Evolutionary conservation across 2,113 vertebrate species (phyloP).

Genomic region (Nothobranchius kuhntae): DNA sequence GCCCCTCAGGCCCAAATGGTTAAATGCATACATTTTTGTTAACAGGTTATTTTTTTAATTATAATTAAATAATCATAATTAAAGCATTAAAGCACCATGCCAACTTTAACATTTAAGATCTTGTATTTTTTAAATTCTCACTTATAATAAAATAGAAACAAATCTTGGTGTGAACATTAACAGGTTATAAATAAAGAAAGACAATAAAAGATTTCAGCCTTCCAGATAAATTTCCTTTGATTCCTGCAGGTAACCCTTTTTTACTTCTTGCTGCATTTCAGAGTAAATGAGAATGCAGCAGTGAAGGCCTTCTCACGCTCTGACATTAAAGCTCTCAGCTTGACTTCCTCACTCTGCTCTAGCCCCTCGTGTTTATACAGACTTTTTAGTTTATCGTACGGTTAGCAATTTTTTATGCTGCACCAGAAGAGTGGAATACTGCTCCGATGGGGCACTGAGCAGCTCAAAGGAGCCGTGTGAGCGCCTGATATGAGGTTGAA

Average conservation of each 20-base stretch:
- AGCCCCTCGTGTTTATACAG: slow-evolving; percentile 6
- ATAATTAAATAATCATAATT: no score
- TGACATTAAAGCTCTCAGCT: slow-evolving; percentile 16
- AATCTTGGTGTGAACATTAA: no score
- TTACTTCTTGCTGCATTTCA: not conserved
- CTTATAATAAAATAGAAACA: no score
- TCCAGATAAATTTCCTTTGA: not conserved
- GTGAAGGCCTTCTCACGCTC: slow-evolving; percentile 8
- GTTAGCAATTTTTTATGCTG: not conserved
- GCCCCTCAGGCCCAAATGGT: no score
- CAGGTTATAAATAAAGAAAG: no score
- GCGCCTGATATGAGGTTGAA: not conserved
- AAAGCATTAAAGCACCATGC: no score
- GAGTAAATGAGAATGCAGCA: slow-evolving; percentile 14
- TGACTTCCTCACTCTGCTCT: not conserved
- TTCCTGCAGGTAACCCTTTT: not conserved
- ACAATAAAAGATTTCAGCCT: no score
- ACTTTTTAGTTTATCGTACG: not conserved
- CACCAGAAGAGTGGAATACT: not conserved
- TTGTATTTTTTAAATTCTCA: no score
- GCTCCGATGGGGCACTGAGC: not conserved
- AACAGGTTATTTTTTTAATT: no score
- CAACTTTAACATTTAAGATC: no score
- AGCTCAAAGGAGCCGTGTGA: not conserved
- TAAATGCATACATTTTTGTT: no score